Conservation (phyloP, 2,797 vertebrate species). For the Rhinatrema bivittatum region DNA sequence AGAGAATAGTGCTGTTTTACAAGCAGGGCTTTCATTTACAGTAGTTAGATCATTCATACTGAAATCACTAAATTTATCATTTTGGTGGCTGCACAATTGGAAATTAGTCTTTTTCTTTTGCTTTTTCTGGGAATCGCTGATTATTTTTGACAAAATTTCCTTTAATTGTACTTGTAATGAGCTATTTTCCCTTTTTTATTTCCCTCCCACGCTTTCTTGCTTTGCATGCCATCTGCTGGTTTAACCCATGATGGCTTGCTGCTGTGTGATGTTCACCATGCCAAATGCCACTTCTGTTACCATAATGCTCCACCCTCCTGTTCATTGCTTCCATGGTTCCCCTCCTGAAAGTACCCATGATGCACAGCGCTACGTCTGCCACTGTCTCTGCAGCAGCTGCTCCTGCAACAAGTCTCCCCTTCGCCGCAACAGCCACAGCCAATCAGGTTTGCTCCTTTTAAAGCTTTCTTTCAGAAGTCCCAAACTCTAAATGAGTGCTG, state of each 20-base stretch:
- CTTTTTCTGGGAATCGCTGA: conserved; percentile 77
- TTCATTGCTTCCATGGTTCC: conserved; percentile 99
- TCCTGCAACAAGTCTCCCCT: conserved; percentile 99
- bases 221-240: conserved; percentile 99
- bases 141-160: conserved; percentile 77
- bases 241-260: conserved; percentile 96
- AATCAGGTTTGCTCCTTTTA: conserved; percentile 99
- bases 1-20: no score
- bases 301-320: conserved; percentile 99
- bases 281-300: conserved; percentile 85
- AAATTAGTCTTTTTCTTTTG: conserved; percentile 13
- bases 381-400: conserved; percentile 99
- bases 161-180: conserved; percentile 89
- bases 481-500: conserved; percentile 90
- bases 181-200: conserved; percentile 85
- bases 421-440: conserved; percentile 99
- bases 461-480: conserved; percentile 97
- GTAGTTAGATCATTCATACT: not conserved
- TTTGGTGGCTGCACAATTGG: conserved; percentile 21
- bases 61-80: not conserved
- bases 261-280: conserved; percentile 92
- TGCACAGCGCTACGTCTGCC: conserved; percentile 99
- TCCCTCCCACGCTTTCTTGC: conserved; percentile 89
- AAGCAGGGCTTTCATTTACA: no score
- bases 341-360: conserved; percentile 99